These are phyloP conservation scores for Dicyrtoma fusca DNA, from an alignment of 2,888 invertebrate genomes.

Conservation along the genomic window DNA sequence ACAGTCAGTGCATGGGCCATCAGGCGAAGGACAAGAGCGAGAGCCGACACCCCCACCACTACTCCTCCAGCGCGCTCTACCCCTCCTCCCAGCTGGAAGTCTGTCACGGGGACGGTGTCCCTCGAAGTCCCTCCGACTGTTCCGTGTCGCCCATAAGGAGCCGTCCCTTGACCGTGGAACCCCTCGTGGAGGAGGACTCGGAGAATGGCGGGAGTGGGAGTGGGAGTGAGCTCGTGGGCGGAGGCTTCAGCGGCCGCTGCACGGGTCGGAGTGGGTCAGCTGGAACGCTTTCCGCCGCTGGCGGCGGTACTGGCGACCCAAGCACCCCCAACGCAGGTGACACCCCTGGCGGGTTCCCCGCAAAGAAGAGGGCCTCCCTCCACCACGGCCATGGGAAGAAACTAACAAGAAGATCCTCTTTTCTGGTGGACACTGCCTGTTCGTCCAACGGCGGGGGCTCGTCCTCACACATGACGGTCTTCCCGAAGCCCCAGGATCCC, in stretches of 20 bases:
- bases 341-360: conserved; percentile 26
- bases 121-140: conserved; percentile 24
- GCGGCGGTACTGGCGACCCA: background rate
- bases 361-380: conserved; percentile 42
- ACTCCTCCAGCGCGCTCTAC: conserved; percentile 6
- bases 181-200: conserved; percentile 42
- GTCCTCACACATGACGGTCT: conserved; percentile 42
- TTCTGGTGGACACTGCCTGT: conserved; percentile 46
- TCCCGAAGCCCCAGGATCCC: conserved; percentile 46
- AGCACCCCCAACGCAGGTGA: background rate
- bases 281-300: conserved; percentile 41
- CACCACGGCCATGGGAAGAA: conserved; percentile 44
- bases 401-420: conserved; percentile 42
- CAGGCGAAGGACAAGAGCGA: background rate
- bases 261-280: conserved; percentile 46
- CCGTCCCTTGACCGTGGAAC: conserved; percentile 34
- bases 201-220: conserved; percentile 26
- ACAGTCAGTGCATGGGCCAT: conserved; percentile 10
- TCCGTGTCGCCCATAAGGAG: conserved; percentile 38
- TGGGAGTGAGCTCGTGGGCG: conserved; percentile 25
- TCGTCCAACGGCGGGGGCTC: conserved; percentile 13
- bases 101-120: conserved; percentile 1
- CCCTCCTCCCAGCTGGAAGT: conserved; percentile 17
- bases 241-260: conserved; percentile 22
- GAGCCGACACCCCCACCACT: conserved; percentile 13